Percentiles rank a stretch among this genome's conserved stretches.
These are phyloP conservation scores for Podiceps cristatus DNA, from an alignment of 2,113 vertebrate genomes.

Conservation along the genomic window DNA sequence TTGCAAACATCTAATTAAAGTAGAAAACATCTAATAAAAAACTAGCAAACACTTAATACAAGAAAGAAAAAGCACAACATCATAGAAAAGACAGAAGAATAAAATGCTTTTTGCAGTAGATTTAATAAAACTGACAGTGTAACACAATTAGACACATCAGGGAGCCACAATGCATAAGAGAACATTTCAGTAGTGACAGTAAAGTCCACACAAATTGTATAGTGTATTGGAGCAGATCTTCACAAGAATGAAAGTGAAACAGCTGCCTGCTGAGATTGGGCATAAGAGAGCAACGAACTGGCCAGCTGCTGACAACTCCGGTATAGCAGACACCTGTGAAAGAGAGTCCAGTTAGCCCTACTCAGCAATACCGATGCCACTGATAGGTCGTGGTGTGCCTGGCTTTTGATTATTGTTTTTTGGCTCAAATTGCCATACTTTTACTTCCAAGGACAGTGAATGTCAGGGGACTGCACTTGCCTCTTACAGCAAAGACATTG, in stretches of 20 bases:
- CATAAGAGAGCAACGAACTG: conserved; percentile 8
- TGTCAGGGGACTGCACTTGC: neutral
- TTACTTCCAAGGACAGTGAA: neutral
- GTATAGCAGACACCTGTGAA: neutral
- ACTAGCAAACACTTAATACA: conserved; percentile 57
- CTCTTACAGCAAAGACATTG: neutral
- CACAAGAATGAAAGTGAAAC: conserved; percentile 32
- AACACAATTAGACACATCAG: conserved; percentile 70
- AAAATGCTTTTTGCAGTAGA: conserved; percentile 65
- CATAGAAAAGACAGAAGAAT: conserved; percentile 58
- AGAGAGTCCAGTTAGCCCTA: neutral
- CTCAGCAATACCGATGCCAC: neutral
- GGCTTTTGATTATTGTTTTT: neutral
- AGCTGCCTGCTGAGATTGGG: conserved; percentile 28
- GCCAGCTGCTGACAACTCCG: conserved; percentile 19
- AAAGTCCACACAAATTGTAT: conserved; percentile 33
- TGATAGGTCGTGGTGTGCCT: neutral
- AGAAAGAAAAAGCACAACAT: conserved; percentile 46
- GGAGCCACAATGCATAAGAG: conserved; percentile 58
- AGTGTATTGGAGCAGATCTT: conserved; percentile 10
- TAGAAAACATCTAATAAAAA: conserved; percentile 69
- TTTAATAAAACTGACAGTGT: conserved; percentile 70
- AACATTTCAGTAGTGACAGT: conserved; percentile 45
- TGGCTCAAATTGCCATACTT: neutral
- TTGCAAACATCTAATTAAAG: conserved; percentile 70